phyloP scores from a whole-genome alignment of 2,888 invertebrate genomes.

The Resseliella maxima region DNA sequence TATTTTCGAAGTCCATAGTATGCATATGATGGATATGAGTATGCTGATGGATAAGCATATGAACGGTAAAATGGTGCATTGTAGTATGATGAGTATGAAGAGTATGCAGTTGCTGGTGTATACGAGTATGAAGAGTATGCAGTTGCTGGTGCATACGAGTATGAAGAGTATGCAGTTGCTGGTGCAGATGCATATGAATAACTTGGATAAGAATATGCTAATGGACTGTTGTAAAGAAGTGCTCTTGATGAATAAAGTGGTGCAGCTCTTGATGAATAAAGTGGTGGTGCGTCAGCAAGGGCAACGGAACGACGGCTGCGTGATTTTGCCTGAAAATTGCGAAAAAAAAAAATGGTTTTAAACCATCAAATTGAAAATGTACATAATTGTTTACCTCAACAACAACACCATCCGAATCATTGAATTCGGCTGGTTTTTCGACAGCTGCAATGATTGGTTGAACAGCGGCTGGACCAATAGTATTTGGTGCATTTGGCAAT shows the following conservation, averaged over 20 bases:
- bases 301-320: constrained; percentile 21
- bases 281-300: background rate
- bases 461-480: background rate
- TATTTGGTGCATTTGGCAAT: constrained; percentile 61
- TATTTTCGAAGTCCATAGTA: background rate
- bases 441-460: background rate
- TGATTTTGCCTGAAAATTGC: constrained; percentile 37
- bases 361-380: background rate
- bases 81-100: background rate
- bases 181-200: background rate
- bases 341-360: no score
- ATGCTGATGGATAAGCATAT: background rate
- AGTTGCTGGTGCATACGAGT: constrained; percentile 10
- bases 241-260: background rate
- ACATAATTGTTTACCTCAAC: background rate
- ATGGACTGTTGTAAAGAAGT: no score
- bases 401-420: background rate
- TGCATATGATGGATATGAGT: constrained; percentile 27
- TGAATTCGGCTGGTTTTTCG: constrained; percentile 6
- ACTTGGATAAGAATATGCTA: background rate
- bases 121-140: background rate
- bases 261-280: background rate
- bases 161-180: background rate
- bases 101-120: background rate
- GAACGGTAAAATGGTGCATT: constrained; percentile 18